These are phyloP conservation scores for Carassius carassius DNA, from an alignment of 2,113 vertebrate genomes.

Conservation along the genomic window DNA sequence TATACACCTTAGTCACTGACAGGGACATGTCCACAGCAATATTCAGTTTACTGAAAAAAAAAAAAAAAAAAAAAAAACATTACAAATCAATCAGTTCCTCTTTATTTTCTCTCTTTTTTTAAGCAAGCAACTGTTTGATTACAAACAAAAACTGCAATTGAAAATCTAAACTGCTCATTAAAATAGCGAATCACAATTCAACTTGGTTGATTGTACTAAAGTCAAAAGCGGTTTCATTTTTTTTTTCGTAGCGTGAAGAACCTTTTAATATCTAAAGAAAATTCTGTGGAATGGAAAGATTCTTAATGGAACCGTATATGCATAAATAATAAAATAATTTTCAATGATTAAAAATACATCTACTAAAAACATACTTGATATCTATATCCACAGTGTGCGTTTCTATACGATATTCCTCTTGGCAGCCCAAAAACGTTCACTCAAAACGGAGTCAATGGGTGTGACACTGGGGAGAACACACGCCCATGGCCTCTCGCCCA, in stretches of 20 bases:
- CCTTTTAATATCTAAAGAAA: not conserved
- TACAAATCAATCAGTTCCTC: not conserved
- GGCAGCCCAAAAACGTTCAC: not conserved
- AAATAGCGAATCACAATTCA: not conserved
- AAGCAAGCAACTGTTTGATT: not conserved
- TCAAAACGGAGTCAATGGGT: slow-evolving; percentile 14
- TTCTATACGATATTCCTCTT: not conserved
- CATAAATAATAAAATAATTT: too few relatives aligned
- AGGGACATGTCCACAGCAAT: not conserved
- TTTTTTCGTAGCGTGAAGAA: not conserved
- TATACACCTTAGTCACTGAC: not conserved
- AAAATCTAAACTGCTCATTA: not conserved
- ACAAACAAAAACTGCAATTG: not conserved
- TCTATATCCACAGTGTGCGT: not conserved
- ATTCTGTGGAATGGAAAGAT: not conserved
- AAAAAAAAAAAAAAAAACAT: not conserved
- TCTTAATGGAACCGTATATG: not conserved
- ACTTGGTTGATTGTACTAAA: not conserved
- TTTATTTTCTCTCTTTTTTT: not conserved
- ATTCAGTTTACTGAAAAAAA: not conserved
- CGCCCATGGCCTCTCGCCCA: slow-evolving; percentile 26
- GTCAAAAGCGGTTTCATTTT: not conserved
- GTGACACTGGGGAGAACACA: slow-evolving; percentile 20
- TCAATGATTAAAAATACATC: not conserved
- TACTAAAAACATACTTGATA: not conserved